phyloP scores from a whole-genome alignment of 2,797 vertebrate species.

The Onychomys torridus region DNA sequence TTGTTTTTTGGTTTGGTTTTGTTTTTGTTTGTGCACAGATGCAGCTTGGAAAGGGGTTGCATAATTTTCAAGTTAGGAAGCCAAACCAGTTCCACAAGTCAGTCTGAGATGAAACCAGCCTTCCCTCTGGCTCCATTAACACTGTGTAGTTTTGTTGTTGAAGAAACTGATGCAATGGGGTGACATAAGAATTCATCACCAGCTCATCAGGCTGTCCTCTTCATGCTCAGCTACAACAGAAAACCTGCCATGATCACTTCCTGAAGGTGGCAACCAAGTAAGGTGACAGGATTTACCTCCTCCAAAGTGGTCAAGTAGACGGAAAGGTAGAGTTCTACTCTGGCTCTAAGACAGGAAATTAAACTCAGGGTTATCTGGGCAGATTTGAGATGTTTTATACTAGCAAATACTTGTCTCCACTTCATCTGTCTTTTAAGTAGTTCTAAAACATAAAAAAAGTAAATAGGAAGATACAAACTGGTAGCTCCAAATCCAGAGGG shows the following conservation, averaged over 20 bases:
- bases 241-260: not conserved
- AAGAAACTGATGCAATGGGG: not conserved
- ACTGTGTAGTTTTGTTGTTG: not conserved
- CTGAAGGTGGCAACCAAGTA: not conserved
- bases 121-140: not conserved
- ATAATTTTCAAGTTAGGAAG: not conserved
- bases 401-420: not conserved
- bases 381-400: not conserved
- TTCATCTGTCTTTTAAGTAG: not conserved
- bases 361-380: not conserved
- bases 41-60: not conserved
- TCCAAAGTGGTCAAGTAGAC: not conserved
- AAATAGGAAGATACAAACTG: not conserved
- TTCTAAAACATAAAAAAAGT: not conserved
- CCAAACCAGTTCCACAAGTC: not conserved
- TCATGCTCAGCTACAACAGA: not conserved
- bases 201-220: not conserved
- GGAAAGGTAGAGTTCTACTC: not conserved
- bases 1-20: not conserved
- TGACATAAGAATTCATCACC: not conserved
- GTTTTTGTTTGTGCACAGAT: not conserved
- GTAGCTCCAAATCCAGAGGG: not conserved
- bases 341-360: not conserved
- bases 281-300: not conserved
- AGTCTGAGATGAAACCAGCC: not conserved